These are phyloP conservation scores for Taurulus bubalis DNA, from an alignment of 2,113 vertebrate genomes.

Conservation along the genomic window DNA sequence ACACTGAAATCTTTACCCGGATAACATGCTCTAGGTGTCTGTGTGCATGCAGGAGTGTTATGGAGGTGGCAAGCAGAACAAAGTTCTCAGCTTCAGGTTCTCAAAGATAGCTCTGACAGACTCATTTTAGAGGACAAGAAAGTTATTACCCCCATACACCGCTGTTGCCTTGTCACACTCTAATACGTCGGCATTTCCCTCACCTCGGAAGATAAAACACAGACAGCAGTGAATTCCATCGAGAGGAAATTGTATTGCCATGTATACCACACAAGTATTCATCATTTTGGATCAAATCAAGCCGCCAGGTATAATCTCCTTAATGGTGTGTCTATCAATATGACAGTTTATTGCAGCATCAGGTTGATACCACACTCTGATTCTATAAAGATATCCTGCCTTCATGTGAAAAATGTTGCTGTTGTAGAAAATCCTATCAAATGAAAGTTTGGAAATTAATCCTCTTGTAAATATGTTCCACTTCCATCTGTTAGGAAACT, in stretches of 20 bases:
- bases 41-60: conserved; percentile 21
- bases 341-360: conserved; percentile 46
- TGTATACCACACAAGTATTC: conserved; percentile 62
- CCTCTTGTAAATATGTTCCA: conserved; percentile 16
- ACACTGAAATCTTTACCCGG: conserved; percentile 11
- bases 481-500: not conserved
- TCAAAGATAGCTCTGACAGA: conserved; percentile 67
- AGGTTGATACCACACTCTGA: conserved; percentile 41
- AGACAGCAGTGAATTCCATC: conserved; percentile 68
- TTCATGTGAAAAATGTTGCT: conserved; percentile 31
- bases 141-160: conserved; percentile 74
- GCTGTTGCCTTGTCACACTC: conserved; percentile 77
- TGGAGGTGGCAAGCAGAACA: conserved; percentile 26
- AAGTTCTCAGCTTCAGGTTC: conserved; percentile 53
- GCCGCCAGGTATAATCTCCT: conserved; percentile 65
- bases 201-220: conserved; percentile 74
- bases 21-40: conserved; percentile 16
- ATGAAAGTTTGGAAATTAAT: conserved; percentile 37
- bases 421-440: conserved; percentile 25
- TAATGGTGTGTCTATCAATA: conserved; percentile 70
- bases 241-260: conserved; percentile 67
- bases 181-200: conserved; percentile 74
- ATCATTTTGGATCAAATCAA: conserved; percentile 70
- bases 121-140: conserved; percentile 78
- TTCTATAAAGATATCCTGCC: conserved; percentile 52